Percentiles rank a stretch among this genome's conserved stretches.
Conservation (phyloP, 64 coral and sea anemone genomes). For the Exaiptasia diaphana region DNA sequence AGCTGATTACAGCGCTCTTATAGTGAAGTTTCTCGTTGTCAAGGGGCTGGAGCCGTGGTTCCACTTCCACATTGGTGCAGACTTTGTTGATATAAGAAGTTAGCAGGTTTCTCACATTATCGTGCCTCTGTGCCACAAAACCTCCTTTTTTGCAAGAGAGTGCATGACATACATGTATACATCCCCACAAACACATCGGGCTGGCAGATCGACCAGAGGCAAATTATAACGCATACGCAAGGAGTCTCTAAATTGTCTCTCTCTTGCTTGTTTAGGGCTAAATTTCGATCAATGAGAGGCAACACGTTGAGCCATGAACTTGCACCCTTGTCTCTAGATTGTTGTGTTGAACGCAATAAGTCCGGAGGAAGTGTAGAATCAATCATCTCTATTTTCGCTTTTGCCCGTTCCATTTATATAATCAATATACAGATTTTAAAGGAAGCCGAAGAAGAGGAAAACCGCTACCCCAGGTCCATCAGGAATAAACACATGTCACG, state of each 20-base stretch:
- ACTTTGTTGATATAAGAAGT: constrained; percentile 3
- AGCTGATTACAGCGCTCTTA: background rate
- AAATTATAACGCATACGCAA: constrained; percentile 37
- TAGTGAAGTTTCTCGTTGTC: constrained; percentile 5
- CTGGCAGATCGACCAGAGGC: constrained; percentile 39
- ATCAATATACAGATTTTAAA: no score
- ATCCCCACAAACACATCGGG: constrained; percentile 23
- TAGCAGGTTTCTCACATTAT: constrained; percentile 2
- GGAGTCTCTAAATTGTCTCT: constrained; percentile 42
- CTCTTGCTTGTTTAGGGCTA: background rate
- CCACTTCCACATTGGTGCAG: background rate
- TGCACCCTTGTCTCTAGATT: background rate
- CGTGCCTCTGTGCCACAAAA: constrained; percentile 28
- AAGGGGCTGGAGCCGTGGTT: background rate
- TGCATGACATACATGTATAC: constrained; percentile 9
- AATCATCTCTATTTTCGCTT: background rate
- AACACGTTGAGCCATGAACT: background rate
- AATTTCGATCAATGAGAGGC: background rate
- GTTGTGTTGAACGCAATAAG: background rate
- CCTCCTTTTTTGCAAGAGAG: constrained; percentile 19
- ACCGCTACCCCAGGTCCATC: background rate
- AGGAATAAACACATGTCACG: background rate
- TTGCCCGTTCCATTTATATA: background rate
- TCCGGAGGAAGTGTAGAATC: background rate
- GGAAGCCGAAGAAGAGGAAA: background rate